Evolutionary conservation across 2,113 vertebrate species (phyloP).

Genomic region (Bothrops jararaca): DNA sequence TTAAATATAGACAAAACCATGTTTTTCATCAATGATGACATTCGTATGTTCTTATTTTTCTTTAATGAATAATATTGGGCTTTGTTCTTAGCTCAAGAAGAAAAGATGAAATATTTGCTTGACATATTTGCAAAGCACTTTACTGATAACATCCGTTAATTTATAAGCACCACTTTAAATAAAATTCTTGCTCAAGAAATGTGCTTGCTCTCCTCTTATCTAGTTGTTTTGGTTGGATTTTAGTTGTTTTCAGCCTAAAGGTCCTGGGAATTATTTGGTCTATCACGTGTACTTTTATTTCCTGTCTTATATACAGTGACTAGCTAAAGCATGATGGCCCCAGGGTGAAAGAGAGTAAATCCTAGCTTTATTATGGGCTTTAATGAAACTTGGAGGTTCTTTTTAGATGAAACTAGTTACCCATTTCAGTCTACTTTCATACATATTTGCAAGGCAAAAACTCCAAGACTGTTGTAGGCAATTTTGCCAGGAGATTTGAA

Average conservation of each 20-base stretch:
- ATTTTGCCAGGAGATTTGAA: neutral
- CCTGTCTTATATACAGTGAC: neutral
- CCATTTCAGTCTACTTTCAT: neutral
- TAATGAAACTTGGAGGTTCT: neutral
- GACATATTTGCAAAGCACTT: neutral
- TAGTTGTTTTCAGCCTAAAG: neutral
- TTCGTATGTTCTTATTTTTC: neutral
- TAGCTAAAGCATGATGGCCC: neutral
- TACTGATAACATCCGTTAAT: neutral
- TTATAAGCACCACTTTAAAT: neutral
- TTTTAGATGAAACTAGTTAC: neutral
- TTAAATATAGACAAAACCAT: neutral
- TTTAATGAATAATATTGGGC: neutral
- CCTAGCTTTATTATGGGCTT: neutral
- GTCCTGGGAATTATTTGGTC: neutral
- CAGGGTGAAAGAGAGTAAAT: neutral
- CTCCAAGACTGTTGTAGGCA: neutral
- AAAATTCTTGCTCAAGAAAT: neutral
- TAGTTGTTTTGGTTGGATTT: neutral
- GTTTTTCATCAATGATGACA: neutral
- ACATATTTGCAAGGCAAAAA: neutral
- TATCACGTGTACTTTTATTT: neutral
- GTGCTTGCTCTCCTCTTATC: neutral
- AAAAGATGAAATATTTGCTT: neutral
- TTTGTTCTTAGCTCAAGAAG: neutral